Percentiles rank a stretch among this genome's conserved stretches.
Evolutionary conservation across 2,888 invertebrate genomes (phyloP).

Genomic region (Serrognathus titanus): DNA sequence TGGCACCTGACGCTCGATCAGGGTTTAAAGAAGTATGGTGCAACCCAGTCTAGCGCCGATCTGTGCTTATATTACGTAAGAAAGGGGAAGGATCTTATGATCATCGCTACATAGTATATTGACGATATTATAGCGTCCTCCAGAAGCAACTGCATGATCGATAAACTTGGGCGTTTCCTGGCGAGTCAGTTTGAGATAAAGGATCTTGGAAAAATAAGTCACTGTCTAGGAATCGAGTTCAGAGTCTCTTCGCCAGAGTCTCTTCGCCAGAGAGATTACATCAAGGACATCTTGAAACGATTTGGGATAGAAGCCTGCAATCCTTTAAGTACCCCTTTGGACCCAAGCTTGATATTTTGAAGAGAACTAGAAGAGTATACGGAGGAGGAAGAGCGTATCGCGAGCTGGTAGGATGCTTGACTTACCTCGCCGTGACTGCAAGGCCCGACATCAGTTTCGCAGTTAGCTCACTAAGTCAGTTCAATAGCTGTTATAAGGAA

Average conservation of each 20-base stretch:
- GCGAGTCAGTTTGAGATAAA: conserved; percentile 16
- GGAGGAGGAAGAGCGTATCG: conserved; percentile 5
- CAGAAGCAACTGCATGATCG: conserved; percentile 13
- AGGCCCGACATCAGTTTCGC: too few relatives aligned
- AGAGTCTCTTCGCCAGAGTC: conserved; percentile 7
- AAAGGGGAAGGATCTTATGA: conserved; percentile 17
- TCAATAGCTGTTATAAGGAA: too few relatives aligned
- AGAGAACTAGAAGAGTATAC: not conserved
- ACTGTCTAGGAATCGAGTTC: conserved; percentile 9
- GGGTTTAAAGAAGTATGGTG: not conserved
- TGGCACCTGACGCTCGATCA: not conserved
- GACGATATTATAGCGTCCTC: conserved; percentile 29
- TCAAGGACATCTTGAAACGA: conserved; percentile 25
- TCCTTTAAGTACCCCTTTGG: conserved; percentile 26
- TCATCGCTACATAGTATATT: conserved; percentile 26
- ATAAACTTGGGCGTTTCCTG: conserved; percentile 8
- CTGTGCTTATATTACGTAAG: not conserved
- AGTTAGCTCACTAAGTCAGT: too few relatives aligned
- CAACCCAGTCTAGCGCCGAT: not conserved
- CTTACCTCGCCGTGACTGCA: too few relatives aligned
- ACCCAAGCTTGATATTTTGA: conserved; percentile 14
- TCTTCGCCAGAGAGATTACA: conserved; percentile 25
- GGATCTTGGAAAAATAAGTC: conserved; percentile 22
- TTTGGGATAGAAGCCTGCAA: conserved; percentile 31
- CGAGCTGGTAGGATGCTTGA: too few relatives aligned